Percentiles rank a stretch among this genome's conserved stretches.
These are phyloP conservation scores for Drosophila pseudotakahashii DNA, from an alignment of 2,888 invertebrate species.

Conservation along the genomic window DNA sequence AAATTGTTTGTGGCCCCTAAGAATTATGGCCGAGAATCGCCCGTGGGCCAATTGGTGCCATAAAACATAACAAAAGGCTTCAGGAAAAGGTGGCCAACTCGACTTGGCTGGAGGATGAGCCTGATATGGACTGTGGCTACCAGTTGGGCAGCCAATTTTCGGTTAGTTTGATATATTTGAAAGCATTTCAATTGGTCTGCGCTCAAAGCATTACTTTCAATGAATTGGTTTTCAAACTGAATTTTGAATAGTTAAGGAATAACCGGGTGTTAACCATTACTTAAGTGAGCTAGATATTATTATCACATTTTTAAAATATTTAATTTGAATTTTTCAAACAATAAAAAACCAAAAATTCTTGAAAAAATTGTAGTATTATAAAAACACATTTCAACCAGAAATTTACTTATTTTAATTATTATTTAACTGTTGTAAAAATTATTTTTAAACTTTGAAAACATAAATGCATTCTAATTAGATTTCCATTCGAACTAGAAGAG, in stretches of 20 bases:
- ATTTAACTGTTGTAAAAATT: too few relatives aligned
- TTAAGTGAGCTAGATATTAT: too few relatives aligned
- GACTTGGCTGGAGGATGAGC: neutral
- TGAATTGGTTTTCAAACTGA: neutral
- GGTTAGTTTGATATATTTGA: slow-evolving; percentile 27
- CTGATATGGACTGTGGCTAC: slow-evolving; percentile 15
- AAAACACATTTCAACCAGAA: too few relatives aligned
- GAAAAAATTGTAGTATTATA: too few relatives aligned
- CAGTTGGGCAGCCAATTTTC: slow-evolving; percentile 16
- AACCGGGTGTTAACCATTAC: neutral
- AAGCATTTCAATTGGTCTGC: slow-evolving; percentile 20
- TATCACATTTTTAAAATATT: too few relatives aligned
- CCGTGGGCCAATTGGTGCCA: slow-evolving; percentile 54
- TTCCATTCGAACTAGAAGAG: neutral
- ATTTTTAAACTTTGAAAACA: too few relatives aligned
- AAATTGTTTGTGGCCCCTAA: slow-evolving; percentile 70
- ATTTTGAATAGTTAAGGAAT: neutral
- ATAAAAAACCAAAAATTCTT: too few relatives aligned
- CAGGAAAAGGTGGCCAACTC: slow-evolving; percentile 1
- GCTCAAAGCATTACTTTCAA: slow-evolving; percentile 8
- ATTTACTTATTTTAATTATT: too few relatives aligned
- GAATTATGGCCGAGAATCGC: slow-evolving; percentile 68
- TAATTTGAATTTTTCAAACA: too few relatives aligned
- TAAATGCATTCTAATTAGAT: too few relatives aligned
- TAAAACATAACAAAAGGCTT: slow-evolving; percentile 42